Conservation (phyloP, 2,797 vertebrate species). For the Labroides dimidiatus region DNA sequence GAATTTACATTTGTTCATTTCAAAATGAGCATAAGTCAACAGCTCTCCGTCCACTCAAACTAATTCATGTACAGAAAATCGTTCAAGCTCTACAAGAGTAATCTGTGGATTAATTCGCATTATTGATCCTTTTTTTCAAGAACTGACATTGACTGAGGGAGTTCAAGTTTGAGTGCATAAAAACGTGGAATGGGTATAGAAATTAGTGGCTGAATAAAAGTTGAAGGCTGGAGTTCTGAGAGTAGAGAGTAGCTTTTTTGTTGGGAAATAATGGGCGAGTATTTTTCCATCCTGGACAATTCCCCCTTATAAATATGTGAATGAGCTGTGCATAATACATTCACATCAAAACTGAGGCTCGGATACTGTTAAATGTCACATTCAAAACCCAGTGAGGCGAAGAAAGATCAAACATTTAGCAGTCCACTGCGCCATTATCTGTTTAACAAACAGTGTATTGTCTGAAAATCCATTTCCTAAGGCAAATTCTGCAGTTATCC, state of each 20-base stretch:
- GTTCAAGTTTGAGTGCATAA: conserved; percentile 41
- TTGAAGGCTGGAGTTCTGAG: conserved; percentile 34
- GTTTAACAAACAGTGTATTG: conserved; percentile 69
- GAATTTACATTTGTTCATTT: conserved; percentile 46
- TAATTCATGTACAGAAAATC: conserved; percentile 59
- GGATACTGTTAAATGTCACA: conserved; percentile 83
- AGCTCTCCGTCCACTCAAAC: conserved; percentile 24
- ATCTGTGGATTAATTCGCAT: conserved; percentile 64
- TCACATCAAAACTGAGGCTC: conserved; percentile 64
- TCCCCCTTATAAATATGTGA: conserved; percentile 46
- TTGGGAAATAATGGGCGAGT: conserved; percentile 36
- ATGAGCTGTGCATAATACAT: conserved; percentile 50
- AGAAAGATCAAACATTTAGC: conserved; percentile 78
- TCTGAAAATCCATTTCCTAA: conserved; percentile 33
- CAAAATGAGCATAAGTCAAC: conserved; percentile 32
- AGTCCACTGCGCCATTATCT: conserved; percentile 79
- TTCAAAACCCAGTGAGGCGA: conserved; percentile 73
- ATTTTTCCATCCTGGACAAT: conserved; percentile 43
- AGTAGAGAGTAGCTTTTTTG: conserved; percentile 41
- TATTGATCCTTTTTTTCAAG: conserved; percentile 56
- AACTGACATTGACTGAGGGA: conserved; percentile 53
- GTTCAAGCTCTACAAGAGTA: conserved; percentile 49
- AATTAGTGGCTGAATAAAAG: conserved; percentile 48
- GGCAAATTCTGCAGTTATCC: conserved; percentile 21
- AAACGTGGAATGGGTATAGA: conserved; percentile 38